Conservation (phyloP, 92 coral and sea anemone genomes). For the Porites divaricata region DNA sequence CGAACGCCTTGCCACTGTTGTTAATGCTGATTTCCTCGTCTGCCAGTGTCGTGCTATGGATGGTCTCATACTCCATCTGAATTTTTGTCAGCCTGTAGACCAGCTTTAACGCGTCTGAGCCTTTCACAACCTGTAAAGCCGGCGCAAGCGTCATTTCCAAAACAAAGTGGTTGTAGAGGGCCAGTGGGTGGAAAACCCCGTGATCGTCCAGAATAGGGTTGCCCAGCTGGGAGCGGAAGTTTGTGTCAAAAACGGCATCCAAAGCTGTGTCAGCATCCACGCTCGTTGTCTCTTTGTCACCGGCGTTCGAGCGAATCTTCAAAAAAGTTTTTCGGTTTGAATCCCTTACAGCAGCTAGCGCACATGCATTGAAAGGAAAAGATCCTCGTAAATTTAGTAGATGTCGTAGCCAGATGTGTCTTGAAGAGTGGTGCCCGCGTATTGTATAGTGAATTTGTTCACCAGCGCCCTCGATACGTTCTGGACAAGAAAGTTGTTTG, state of each 20-base stretch:
- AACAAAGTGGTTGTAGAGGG: not conserved
- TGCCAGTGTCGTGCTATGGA: not conserved
- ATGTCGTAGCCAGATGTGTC: not conserved
- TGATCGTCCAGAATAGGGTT: constrained; percentile 17
- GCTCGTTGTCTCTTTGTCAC: not conserved
- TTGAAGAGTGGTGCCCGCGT: constrained; percentile 11
- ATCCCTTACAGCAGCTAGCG: not conserved
- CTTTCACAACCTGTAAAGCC: not conserved
- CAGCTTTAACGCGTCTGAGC: not conserved
- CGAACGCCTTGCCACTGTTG: not conserved
- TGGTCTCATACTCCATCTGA: constrained; percentile 17
- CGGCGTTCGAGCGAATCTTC: constrained; percentile 4
- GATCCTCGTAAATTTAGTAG: constrained; percentile 2
- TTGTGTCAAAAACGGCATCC: not conserved
- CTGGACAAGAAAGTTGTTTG: not conserved
- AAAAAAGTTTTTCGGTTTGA: not conserved
- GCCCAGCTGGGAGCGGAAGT: not conserved
- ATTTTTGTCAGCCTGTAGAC: constrained; percentile 14
- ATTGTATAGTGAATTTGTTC: not conserved
- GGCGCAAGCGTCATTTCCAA: constrained; percentile 24
- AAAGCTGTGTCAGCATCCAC: not conserved
- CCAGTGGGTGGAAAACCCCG: constrained; percentile 25
- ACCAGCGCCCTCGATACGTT: constrained; percentile 24
- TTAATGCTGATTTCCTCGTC: not conserved
- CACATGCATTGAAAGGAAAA: not conserved